Percentiles rank a stretch among this genome's conserved stretches.
phyloP scores from a whole-genome alignment of 2,797 vertebrate genomes.

The Myotis planiceps region DNA sequence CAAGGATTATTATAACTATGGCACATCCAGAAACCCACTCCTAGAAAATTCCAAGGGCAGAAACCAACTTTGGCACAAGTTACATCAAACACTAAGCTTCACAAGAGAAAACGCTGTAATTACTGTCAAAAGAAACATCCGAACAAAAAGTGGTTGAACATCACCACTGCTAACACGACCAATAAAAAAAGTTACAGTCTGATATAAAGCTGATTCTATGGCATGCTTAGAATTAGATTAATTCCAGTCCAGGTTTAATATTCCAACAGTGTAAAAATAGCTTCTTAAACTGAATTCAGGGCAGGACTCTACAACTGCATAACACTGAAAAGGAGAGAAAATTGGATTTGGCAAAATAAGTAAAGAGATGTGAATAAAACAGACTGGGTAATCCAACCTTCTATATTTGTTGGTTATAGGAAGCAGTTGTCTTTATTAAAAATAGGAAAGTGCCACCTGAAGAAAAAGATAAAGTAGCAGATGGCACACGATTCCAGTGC shows the following conservation, averaged over 20 bases:
- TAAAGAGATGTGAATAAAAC: slow-evolving; percentile 40
- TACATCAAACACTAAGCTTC: slow-evolving; percentile 74
- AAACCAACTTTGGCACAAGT: slow-evolving; percentile 82
- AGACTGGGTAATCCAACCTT: slow-evolving; percentile 18
- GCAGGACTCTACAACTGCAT: neutral
- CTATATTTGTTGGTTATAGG: slow-evolving; percentile 4
- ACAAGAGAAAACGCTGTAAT: slow-evolving; percentile 76
- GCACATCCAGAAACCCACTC: slow-evolving; percentile 35
- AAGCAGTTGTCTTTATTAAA: slow-evolving; percentile 31
- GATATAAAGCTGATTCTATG: neutral
- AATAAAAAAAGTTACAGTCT: slow-evolving; percentile 46
- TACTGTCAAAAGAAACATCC: slow-evolving; percentile 67
- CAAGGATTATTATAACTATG: neutral
- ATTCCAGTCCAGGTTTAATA: slow-evolving; percentile 36
- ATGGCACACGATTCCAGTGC: neutral
- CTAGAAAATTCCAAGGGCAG: slow-evolving; percentile 45
- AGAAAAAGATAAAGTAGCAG: slow-evolving; percentile 38
- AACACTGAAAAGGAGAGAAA: slow-evolving; percentile 25
- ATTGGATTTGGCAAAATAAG: slow-evolving; percentile 22
- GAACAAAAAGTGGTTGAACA: slow-evolving; percentile 53
- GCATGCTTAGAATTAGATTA: slow-evolving; percentile 12
- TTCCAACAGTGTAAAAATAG: slow-evolving; percentile 28
- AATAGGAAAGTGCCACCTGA: slow-evolving; percentile 33
- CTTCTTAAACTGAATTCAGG: slow-evolving; percentile 16
- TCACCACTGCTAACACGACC: slow-evolving; percentile 27